Base-by-base conservation (phyloP, 64 coral and sea anemone species). In the Actinia equina region DNA sequence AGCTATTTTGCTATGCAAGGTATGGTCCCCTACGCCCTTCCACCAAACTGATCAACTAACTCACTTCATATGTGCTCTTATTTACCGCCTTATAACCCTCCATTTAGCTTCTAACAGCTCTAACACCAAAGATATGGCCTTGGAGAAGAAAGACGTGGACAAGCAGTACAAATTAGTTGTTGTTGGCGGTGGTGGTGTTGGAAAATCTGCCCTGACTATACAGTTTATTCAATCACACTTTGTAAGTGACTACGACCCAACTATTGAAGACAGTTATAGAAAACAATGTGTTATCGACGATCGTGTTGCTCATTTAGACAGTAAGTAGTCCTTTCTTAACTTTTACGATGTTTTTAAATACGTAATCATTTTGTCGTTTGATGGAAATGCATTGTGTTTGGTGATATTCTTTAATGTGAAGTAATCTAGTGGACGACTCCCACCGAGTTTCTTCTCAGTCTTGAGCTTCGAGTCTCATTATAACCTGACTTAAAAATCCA, bases 271-370 rank as follows among this genome's bases (percentile, higher is more conserved):
- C 52, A 95, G 93, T 86, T 99, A 99, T 82, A 83, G 93, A 82
- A 99, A 99, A 88, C 97, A 99, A 53, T 99, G 97, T 93, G 97
- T 99, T 43, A 99, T 99, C 82, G 97, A 99, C 77, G 97, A 99
- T 83, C 70, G 86, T 55, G 97, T 99, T 6, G 97, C 97, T 22
- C 93, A 99, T 95, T 82, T 99, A 85, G 97, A 99, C 51, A 99
- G 97, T 99, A 93, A 99, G 97, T 95, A 90, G 15, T 43, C 10
- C 62, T 88, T 76, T 55, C 7, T 49, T 53, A 77, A 52, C 19
- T 43, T 82, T 81, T 71, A 85, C 23, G 30, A n/a, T n/a, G n/a
- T n/a, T n/a, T n/a, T n/a, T n/a, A n/a, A n/a, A n/a, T n/a, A 61
- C 19, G 6, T 74, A 74, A 74, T 74, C 11, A 74, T 74, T 74